Evolutionary conservation across 2,888 invertebrate genomes (phyloP).

Genomic region (Merodon equestris): DNA sequence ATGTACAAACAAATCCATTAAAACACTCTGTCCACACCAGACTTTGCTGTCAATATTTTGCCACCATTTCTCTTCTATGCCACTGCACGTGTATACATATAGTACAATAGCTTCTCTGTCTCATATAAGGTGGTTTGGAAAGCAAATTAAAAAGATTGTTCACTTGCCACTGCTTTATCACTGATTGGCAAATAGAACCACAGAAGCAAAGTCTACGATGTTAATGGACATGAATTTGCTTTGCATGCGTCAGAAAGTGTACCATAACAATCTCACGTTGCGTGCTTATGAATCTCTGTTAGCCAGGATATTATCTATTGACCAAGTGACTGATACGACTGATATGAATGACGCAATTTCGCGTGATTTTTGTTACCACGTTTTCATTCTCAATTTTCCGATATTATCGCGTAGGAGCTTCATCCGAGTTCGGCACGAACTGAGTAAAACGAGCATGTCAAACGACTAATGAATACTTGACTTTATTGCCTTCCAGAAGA

Average conservation of each 20-base stretch:
- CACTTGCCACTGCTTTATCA: conserved; percentile 13
- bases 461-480: too few relatives aligned
- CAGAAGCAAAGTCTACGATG: conserved; percentile 11
- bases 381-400: too few relatives aligned
- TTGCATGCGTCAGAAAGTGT: too few relatives aligned
- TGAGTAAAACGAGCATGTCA: too few relatives aligned
- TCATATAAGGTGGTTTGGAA: neutral
- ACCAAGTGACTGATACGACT: neutral
- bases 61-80: neutral
- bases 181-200: conserved; percentile 19
- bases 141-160: conserved; percentile 15
- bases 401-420: too few relatives aligned
- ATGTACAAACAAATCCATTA: too few relatives aligned
- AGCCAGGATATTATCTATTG: conserved; percentile 14
- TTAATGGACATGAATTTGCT: conserved; percentile 8
- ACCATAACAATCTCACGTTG: too few relatives aligned
- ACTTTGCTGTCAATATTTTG: neutral
- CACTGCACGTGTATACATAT: neutral
- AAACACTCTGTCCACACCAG: too few relatives aligned
- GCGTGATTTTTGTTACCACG: too few relatives aligned
- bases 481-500: too few relatives aligned
- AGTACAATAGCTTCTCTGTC: neutral
- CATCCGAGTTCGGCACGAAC: too few relatives aligned
- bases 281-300: neutral
- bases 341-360: neutral